Percentiles rank a stretch among this genome's conserved stretches.
These are phyloP conservation scores for Bucorvus abyssinicus DNA, from an alignment of 2,797 vertebrate species.

Conservation along the genomic window DNA sequence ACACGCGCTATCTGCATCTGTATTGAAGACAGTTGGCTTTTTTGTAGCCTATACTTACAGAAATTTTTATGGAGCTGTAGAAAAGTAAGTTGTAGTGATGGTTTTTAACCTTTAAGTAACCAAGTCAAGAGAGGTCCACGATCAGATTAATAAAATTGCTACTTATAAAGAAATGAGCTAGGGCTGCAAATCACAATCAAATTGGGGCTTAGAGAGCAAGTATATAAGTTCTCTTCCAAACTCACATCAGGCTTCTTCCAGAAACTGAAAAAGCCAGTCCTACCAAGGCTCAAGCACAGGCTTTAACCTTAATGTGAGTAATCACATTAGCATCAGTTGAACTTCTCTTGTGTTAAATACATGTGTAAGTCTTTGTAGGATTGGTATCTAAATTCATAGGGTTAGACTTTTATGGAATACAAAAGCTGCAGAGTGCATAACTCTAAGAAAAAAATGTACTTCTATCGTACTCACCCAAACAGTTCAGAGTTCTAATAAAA, in stretches of 20 bases:
- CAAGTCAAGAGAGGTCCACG: slow-evolving; percentile 12
- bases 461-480: slow-evolving; percentile 28
- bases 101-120: slow-evolving; percentile 55
- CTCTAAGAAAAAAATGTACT: neutral
- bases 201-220: neutral
- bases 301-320: neutral
- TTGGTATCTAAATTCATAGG: slow-evolving; percentile 37
- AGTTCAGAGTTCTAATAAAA: slow-evolving; percentile 64
- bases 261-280: neutral
- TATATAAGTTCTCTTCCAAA: neutral
- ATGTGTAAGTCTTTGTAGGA: neutral
- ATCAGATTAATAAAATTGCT: slow-evolving; percentile 4
- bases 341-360: neutral
- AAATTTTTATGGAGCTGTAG: neutral
- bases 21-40: neutral
- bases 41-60: neutral
- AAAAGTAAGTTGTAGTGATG: slow-evolving; percentile 34
- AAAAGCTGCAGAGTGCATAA: slow-evolving; percentile 11
- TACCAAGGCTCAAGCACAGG: neutral
- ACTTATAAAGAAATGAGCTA: neutral
- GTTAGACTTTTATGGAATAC: slow-evolving; percentile 47
- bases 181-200: neutral
- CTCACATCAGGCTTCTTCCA: neutral
- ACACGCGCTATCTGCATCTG: neutral
- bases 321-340: neutral